A percentile compares a stretch with the other conserved stretches of the same genome.
Evolutionary conservation across 2,113 vertebrate species (phyloP).

Genomic region (Alligator mississippiensis): DNA sequence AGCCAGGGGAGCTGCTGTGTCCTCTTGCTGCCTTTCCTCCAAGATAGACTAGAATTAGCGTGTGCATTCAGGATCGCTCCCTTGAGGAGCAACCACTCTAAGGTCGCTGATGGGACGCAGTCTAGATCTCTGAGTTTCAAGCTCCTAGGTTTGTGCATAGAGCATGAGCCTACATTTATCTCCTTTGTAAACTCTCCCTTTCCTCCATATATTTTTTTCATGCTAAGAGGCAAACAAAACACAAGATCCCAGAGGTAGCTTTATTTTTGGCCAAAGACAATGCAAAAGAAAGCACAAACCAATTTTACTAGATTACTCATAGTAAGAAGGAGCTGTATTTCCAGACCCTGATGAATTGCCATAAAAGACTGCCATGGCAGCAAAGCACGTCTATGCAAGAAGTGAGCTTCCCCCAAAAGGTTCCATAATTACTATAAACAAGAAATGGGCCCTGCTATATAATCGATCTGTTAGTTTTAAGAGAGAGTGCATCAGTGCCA

Average conservation of each 20-base stretch:
- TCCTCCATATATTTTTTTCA: not conserved
- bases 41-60: no score
- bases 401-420: constrained; percentile 48
- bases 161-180: not conserved
- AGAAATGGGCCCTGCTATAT: constrained; percentile 22
- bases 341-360: constrained; percentile 42
- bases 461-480: constrained; percentile 28
- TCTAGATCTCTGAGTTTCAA: not conserved
- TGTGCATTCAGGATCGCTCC: no score
- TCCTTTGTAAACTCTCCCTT: constrained; percentile 24
- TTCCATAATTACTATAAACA: not conserved
- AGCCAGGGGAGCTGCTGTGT: no score
- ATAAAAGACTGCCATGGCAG: constrained; percentile 14
- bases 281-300: not conserved
- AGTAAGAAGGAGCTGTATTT: constrained; percentile 51
- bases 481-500: not conserved
- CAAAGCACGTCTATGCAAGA: constrained; percentile 47
- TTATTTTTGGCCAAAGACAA: not conserved
- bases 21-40: no score
- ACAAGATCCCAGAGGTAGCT: not conserved
- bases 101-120: not conserved
- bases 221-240: constrained; percentile 5
- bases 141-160: not conserved
- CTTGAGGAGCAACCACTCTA: no score
- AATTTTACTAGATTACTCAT: constrained; percentile 26